Evolutionary conservation across 2,797 vertebrate species (phyloP), one percentile per base, ranked within the genome.

Genomic region (Esox lucius): DNA sequence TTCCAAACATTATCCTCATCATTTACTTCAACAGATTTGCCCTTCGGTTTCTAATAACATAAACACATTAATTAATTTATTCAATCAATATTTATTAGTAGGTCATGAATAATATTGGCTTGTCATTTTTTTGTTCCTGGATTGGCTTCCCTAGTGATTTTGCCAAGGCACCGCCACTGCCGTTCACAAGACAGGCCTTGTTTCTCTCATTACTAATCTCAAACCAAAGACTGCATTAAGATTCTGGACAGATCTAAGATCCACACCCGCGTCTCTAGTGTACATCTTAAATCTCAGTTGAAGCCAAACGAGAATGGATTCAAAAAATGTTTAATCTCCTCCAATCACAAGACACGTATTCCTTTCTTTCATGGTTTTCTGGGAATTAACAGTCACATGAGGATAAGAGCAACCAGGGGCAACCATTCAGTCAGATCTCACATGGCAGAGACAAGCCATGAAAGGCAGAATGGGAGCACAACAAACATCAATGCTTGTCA

Each of bases 361-460:
- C 26, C 26, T 70, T 24, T 31, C 26, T 28, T 70, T 22, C 48
- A 1, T 6, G 68, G 24, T 70, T 53, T 51, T 51, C 26, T 6
- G 46, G 68, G 68, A 70, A 49, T 31, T 51, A 51, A 24, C 17
- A 51, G 28, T 16, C 68, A 51, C 16, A 51, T 70, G 24, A 70
- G 68, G 31, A 51, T 22, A 24, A 28, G 48, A 16, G 24, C 28
- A 31, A 49, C 48, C 68, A 17, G 68, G 48, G 48, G 68, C 68
- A 1, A 70, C 15, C 68, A 53, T 51, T 24, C 48, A 28, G 5
- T 51, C 48, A 51, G 48, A 70, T 51, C 13, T 16, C 24, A 26
- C 15, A 48, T 17, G 28, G 24, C 69, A 42, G 39, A 70, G 69
- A 70, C 6, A 31, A 49, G 26, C 49, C 48, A 53, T 70, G 26